Evolutionary conservation across 2,888 invertebrate genomes (phyloP), one percentile per base, ranked within the genome.

Genomic region (Diplazon laetatorius): DNA sequence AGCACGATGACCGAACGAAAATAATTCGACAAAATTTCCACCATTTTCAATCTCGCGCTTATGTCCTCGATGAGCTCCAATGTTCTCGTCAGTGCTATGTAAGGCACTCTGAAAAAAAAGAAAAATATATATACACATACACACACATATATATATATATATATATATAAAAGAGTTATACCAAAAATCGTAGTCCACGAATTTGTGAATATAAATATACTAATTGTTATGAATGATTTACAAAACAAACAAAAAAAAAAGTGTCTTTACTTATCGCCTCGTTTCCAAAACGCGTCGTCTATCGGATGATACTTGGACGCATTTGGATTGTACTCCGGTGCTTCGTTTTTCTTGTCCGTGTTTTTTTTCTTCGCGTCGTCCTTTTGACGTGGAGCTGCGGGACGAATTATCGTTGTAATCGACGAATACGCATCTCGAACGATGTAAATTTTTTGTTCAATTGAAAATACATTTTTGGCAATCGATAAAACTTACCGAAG

Each of bases 1-100:
- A 98, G 92, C 3, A 95, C 94, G 25, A 98, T 96, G 12, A 99
- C 97, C 0, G 99, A 99, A 16, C 97, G 94, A 80, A 98, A 95
- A 90, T 96, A 99, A 91, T 99, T 99, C 86, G 96, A 94, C 52
- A 99, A 91, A 62, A 96, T 96, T 89, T 98, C 97, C 2, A 98
- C 94, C 88, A 97, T 99, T 91, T 96, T 97, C 66, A 99, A 93
- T 37, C 99, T 94, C 2, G 95, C 95, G 8, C 95, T 95, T 0
- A 95, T 95, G 12, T 93, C 95, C 91, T 99, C 99, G 71, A 99
- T 98, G 70, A 94, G 93, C 89, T 98, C 96, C 84, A 99, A 93
- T 0, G 99, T 99, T 87, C 94, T 94, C 0, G 99, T 95, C 50
- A 99, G 92, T 0, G 99, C 99, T 80, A 97, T 92, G 90, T 99